These are phyloP conservation scores for Acronicta alni DNA, from an alignment of 2,888 invertebrate genomes.

Conservation along the genomic window DNA sequence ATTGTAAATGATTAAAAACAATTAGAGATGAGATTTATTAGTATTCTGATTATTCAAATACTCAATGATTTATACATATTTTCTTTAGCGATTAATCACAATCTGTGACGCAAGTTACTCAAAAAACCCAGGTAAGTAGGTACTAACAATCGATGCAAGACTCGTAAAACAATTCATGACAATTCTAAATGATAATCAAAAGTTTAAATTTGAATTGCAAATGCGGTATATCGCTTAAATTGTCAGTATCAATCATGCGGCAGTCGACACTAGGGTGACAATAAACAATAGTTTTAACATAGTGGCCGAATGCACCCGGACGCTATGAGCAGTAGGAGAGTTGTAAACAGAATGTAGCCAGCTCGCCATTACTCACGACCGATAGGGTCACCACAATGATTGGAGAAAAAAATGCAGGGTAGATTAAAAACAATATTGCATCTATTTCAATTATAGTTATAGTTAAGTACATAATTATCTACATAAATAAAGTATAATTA, in stretches of 20 bases:
- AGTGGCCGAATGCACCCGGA: conserved; percentile 66
- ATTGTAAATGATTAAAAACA: too few relatives aligned
- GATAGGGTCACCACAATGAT: conserved; percentile 42
- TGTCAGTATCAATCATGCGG: conserved; percentile 48
- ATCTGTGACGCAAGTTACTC: neutral
- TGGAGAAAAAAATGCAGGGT: neutral
- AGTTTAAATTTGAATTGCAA: conserved; percentile 50
- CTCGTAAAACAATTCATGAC: conserved; percentile 26
- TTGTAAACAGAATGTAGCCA: conserved; percentile 67
- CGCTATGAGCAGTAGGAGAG: conserved; percentile 69
- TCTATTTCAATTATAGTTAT: too few relatives aligned
- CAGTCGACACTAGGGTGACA: conserved; percentile 61
- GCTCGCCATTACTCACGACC: conserved; percentile 64
- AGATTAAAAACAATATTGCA: neutral
- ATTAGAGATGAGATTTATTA: conserved; percentile 12
- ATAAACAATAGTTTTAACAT: conserved; percentile 70
- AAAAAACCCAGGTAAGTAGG: neutral
- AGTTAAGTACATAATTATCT: too few relatives aligned
- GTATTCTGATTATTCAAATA: too few relatives aligned
- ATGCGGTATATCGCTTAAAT: conserved; percentile 48
- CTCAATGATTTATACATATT: too few relatives aligned
- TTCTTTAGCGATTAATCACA: too few relatives aligned
- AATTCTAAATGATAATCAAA: conserved; percentile 39
- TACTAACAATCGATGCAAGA: conserved; percentile 3
- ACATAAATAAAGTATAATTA: too few relatives aligned